phyloP scores from a whole-genome alignment of 2,797 vertebrate species.

The Peromyscus attwateri region DNA sequence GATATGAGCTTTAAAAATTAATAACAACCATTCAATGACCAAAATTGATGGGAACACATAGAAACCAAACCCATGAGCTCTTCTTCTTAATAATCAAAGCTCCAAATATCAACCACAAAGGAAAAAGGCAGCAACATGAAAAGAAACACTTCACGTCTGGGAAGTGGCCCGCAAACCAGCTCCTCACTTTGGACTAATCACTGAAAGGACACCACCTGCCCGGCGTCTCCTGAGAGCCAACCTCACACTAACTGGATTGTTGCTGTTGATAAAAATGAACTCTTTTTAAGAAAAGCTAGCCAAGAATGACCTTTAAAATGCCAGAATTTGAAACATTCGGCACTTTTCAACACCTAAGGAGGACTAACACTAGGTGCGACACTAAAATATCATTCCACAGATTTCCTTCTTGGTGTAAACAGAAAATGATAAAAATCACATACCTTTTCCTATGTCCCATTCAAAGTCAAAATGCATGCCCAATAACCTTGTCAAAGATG shows the following conservation, averaged over 20 bases:
- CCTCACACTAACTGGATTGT: background rate
- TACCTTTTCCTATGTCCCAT: background rate
- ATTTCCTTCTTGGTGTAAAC: background rate
- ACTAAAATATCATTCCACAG: background rate
- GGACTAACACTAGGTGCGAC: background rate
- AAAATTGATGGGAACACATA: background rate
- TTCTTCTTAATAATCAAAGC: background rate
- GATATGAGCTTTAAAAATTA: background rate
- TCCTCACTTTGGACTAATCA: background rate
- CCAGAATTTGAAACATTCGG: background rate
- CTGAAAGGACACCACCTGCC: background rate
- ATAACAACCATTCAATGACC: background rate
- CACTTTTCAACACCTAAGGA: background rate
- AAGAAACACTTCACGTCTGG: background rate
- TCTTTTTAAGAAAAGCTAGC: slow-evolving; percentile 43
- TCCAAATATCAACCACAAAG: slow-evolving; percentile 24
- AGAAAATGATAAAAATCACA: background rate
- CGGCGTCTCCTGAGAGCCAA: background rate
- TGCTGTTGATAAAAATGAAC: background rate
- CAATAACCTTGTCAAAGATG: background rate
- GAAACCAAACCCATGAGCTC: background rate
- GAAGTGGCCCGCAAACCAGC: background rate
- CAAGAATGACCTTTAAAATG: background rate
- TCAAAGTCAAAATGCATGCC: background rate
- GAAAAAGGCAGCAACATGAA: background rate